Conservation (phyloP, 1,140 invertebrate species). For the Leptestheria dahalacensis region DNA sequence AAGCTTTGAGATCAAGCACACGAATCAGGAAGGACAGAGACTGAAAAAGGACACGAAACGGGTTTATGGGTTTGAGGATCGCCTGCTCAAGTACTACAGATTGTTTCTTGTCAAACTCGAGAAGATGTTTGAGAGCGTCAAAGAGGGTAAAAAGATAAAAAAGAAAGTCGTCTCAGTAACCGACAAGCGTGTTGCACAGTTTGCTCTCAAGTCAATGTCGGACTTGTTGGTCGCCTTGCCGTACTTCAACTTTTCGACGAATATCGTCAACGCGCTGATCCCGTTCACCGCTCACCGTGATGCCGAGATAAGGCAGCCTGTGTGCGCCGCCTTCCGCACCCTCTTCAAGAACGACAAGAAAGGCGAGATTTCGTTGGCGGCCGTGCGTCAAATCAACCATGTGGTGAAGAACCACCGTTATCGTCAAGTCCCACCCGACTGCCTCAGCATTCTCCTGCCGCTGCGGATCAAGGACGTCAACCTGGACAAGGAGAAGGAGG, state of each 20-base stretch:
- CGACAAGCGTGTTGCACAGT: slow-evolving; percentile 40
- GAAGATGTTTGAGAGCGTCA: slow-evolving; percentile 45
- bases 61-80: slow-evolving; percentile 66
- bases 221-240: slow-evolving; percentile 60
- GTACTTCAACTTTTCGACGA: slow-evolving; percentile 82
- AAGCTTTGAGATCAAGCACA: slow-evolving; percentile 64
- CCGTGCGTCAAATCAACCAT: slow-evolving; percentile 62
- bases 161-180: slow-evolving; percentile 27
- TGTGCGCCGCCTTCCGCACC: slow-evolving; percentile 44
- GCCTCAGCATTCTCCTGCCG: slow-evolving; percentile 56
- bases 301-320: slow-evolving; percentile 37
- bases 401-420: slow-evolving; percentile 59
- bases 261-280: slow-evolving; percentile 68
- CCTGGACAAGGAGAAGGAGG: slow-evolving; percentile 55
- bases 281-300: slow-evolving; percentile 55
- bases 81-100: slow-evolving; percentile 69
- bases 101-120: slow-evolving; percentile 75
- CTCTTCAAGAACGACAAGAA: slow-evolving; percentile 70
- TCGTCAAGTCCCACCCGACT: slow-evolving; percentile 45
- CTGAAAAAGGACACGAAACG: slow-evolving; percentile 78
- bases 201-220: slow-evolving; percentile 63
- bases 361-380: slow-evolving; percentile 70
- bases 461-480: slow-evolving; percentile 67
- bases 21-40: slow-evolving; percentile 46
- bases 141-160: slow-evolving; percentile 35